These are phyloP conservation scores for Lamellibrachia luymesi DNA, from an alignment of 1,140 invertebrate species.

Conservation along the genomic window DNA sequence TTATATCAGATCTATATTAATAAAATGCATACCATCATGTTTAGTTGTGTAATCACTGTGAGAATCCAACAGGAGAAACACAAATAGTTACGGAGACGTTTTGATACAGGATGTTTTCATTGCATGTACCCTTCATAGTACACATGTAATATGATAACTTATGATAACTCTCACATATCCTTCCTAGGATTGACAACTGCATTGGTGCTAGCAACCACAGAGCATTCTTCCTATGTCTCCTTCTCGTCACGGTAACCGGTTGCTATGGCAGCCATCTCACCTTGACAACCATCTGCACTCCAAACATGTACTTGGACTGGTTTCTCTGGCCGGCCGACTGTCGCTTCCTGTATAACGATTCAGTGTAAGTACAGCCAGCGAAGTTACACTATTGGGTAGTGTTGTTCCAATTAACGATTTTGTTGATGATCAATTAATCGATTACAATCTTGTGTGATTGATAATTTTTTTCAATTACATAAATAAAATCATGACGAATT, in stretches of 20 bases:
- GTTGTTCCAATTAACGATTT: no score
- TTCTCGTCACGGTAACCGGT: constrained; percentile 44
- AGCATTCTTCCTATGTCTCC: constrained; percentile 42
- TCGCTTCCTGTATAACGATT: constrained; percentile 46
- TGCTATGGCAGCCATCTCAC: constrained; percentile 47
- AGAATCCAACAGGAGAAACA: no score
- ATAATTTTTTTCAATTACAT: not conserved
- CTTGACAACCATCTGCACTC: constrained; percentile 52
- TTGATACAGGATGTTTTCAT: no score
- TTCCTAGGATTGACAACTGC: constrained; percentile 49
- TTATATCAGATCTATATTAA: no score
- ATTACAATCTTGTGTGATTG: not conserved
- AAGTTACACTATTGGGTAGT: no score
- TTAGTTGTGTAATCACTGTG: no score
- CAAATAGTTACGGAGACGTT: no score
- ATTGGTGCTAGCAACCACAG: constrained; percentile 48
- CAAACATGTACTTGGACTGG: constrained; percentile 49
- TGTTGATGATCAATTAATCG: not conserved
- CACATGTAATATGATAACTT: not conserved
- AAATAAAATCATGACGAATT: no score
- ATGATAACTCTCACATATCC: constrained; percentile 16
- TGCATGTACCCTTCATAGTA: no score
- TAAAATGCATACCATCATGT: no score
- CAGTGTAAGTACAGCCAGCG: constrained; percentile 40
- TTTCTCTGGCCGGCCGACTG: constrained; percentile 49